Conservation (phyloP, 2,888 invertebrate species). For the Spisula solida region DNA sequence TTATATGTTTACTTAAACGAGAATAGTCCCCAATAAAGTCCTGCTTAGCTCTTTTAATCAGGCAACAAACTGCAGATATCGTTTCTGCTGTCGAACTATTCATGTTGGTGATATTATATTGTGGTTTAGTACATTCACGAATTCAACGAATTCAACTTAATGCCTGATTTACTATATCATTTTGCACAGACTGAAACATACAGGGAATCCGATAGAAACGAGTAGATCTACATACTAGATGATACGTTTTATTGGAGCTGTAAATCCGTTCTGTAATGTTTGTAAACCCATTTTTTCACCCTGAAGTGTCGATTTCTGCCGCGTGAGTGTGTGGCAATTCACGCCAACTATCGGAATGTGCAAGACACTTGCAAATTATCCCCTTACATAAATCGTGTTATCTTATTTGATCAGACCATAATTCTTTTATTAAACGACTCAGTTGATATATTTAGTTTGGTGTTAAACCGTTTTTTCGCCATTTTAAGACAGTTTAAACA, state of each 20-base stretch:
- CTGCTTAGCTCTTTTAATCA: too few species aligned
- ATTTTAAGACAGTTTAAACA: slow-evolving; percentile 26
- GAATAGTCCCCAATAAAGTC: too few species aligned
- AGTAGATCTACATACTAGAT: not conserved
- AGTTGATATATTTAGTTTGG: slow-evolving; percentile 9
- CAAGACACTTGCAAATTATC: not conserved
- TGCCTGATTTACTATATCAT: too few species aligned
- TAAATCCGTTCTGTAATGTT: not conserved
- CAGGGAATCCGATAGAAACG: not conserved
- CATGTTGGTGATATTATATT: too few species aligned
- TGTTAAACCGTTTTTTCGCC: slow-evolving; percentile 19
- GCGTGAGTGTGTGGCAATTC: not conserved
- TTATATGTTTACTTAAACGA: too few species aligned
- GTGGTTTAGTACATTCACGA: too few species aligned
- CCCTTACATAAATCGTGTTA: not conserved
- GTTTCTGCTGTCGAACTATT: too few species aligned
- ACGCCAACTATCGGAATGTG: not conserved
- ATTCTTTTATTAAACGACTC: slow-evolving; percentile 6
- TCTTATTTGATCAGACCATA: not conserved
- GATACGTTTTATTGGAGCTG: not conserved
- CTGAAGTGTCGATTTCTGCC: not conserved
- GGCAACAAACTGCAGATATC: too few species aligned
- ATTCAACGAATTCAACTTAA: too few species aligned
- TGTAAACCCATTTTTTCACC: not conserved
- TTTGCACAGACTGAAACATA: not conserved